Conservation (phyloP, 2,888 invertebrate genomes). For the Halocaridina rubra region DNA sequence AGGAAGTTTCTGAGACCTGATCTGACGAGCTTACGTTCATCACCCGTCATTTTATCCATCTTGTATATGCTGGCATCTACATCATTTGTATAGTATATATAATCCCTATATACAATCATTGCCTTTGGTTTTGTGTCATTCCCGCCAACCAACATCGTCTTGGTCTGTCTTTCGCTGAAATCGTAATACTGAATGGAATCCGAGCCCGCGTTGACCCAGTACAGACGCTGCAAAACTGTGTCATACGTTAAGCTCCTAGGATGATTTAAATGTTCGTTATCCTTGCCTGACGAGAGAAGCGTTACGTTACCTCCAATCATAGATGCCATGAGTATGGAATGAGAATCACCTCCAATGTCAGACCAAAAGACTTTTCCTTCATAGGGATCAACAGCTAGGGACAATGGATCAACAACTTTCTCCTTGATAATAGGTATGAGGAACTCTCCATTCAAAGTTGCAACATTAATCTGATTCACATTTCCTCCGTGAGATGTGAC, state of each 20-base stretch:
- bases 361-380: conserved; percentile 74
- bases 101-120: conserved; percentile 43
- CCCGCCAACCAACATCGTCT: conserved; percentile 65
- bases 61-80: conserved; percentile 41
- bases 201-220: conserved; percentile 77
- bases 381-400: conserved; percentile 79
- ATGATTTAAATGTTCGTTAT: conserved; percentile 65
- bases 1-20: conserved; percentile 31
- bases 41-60: conserved; percentile 40
- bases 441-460: conserved; percentile 80
- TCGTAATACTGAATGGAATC: conserved; percentile 76
- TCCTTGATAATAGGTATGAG: conserved; percentile 71
- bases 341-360: conserved; percentile 70
- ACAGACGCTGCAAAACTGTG: conserved; percentile 72
- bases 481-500: conserved; percentile 74
- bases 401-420: conserved; percentile 67
- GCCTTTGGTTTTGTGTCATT: conserved; percentile 35
- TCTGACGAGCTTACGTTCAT: conserved; percentile 29
- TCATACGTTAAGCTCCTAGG: conserved; percentile 67
- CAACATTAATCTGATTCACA: conserved; percentile 75
- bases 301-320: conserved; percentile 76
- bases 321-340: conserved; percentile 74
- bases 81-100: conserved; percentile 50
- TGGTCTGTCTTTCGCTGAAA: conserved; percentile 68
- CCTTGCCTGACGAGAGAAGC: conserved; percentile 66